A percentile compares a stretch with the other conserved stretches of the same genome.
Evolutionary conservation across 2,113 vertebrate species (phyloP).

Genomic region (Osmerus eperlanus): DNA sequence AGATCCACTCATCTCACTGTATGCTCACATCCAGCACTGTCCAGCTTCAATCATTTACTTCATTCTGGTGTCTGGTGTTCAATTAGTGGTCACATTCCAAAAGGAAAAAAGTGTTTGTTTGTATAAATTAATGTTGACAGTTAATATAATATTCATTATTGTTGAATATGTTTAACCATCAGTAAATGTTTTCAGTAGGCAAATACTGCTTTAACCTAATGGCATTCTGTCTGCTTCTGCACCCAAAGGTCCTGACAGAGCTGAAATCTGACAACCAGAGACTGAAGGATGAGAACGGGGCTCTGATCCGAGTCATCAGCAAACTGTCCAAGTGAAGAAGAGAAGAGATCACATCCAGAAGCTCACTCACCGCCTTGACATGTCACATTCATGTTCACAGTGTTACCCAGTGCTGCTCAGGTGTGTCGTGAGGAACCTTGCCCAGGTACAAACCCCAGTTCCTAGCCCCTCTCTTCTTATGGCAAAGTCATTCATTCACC

Average conservation of each 20-base stretch:
- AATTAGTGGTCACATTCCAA: too few species aligned
- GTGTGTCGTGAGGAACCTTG: neutral
- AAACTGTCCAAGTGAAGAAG: slow-evolving; percentile 91
- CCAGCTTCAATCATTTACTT: neutral
- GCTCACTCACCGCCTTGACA: neutral
- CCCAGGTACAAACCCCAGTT: too few species aligned
- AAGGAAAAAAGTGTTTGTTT: too few species aligned
- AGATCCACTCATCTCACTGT: neutral
- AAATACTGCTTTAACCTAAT: neutral
- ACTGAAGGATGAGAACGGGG: slow-evolving; percentile 96
- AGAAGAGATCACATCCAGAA: neutral
- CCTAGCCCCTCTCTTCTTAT: too few species aligned
- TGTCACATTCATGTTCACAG: neutral
- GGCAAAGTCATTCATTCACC: too few species aligned
- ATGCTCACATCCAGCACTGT: slow-evolving; percentile 33
- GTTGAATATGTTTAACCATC: neutral
- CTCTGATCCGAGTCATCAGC: slow-evolving; percentile 97
- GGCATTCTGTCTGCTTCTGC: slow-evolving; percentile 5
- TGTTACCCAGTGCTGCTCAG: neutral
- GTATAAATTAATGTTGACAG: too few species aligned
- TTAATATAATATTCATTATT: neutral
- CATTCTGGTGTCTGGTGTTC: neutral
- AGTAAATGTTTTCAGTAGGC: neutral
- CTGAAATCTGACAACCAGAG: slow-evolving; percentile 97
- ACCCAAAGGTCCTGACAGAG: slow-evolving; percentile 85